A percentile compares a stretch with the other conserved stretches of the same genome.
Evolutionary conservation across 2,797 vertebrate species (phyloP).

Genomic region (Florisuga fusca): DNA sequence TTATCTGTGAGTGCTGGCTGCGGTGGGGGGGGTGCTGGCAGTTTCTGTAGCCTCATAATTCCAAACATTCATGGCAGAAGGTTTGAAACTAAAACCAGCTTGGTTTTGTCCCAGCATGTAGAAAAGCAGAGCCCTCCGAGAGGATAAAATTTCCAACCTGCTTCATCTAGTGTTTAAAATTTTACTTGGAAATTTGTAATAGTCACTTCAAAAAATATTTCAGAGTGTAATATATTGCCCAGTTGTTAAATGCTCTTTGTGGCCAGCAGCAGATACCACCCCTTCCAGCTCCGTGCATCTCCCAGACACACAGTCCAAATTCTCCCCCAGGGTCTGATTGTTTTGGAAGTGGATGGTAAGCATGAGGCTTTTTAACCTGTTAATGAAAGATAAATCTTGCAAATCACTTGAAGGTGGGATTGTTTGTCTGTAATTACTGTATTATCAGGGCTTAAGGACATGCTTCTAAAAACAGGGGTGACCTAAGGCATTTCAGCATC

Average conservation of each 20-base stretch:
- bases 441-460: neutral
- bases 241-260: neutral
- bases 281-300: neutral
- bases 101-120: neutral
- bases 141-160: neutral
- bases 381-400: neutral
- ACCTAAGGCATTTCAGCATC: neutral
- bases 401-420: neutral
- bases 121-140: neutral
- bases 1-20: conserved; percentile 4
- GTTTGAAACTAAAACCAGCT: neutral
- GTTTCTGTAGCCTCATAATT: neutral
- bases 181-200: neutral
- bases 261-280: neutral
- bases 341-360: neutral
- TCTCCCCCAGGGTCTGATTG: neutral
- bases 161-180: neutral
- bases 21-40: neutral
- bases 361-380: neutral
- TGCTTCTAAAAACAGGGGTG: neutral
- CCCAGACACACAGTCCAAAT: neutral
- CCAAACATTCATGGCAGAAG: neutral
- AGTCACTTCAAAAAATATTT: neutral
- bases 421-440: neutral
- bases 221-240: neutral